Evolutionary conservation across 2,888 invertebrate genomes (phyloP), one percentile per base, ranked within the genome.

Genomic region (Drosophila algonquin): DNA sequence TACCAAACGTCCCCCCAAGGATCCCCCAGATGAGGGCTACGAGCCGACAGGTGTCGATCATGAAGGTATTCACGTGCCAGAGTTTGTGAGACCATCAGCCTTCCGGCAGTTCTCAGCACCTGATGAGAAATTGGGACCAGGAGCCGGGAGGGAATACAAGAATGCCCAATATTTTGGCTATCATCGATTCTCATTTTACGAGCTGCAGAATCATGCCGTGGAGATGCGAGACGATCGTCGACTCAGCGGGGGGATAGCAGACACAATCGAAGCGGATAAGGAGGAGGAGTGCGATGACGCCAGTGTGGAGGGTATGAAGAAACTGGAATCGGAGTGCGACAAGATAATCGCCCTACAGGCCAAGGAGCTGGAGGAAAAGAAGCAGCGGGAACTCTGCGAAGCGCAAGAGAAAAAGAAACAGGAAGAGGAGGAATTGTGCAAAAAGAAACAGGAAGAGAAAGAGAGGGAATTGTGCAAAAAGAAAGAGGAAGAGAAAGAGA

Each of bases 131-230:
- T 73, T 91, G 1, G 91, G 91, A 3, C 91, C 91, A 1, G 79
- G 80, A 4, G 91, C 91, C 0, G 75, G 84, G 9, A 87, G 80
- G 40, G 27, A 53, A 0, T 91, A 91, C 62, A 91, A 91, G 64
- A 91, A 91, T 77, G 72, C 87, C 0, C 83, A 87, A 14, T 91
- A 91, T 56, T 91, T 79, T 65, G 77, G 83, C 3, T 90, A 91
- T 52, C 91, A 91, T 79, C 90, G 91, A 6, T 91, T 76, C 59
- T 87, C 89, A 1, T 90, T 89, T 51, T 65, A 63, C 3, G 82
- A 87, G 3, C 55, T 91, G 1, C 83, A 88, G 16, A 58, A 16
- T 47, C 77, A 81, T 32, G 44, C 87, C 0, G 51, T 87, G 45
- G 71, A 81, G 3, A 32, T 90, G 4, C 80, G 90, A 0, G 61